A percentile compares a stretch with the other conserved stretches of the same genome.
phyloP scores from a whole-genome alignment of 2,797 vertebrate genomes.

The Melanotaenia boesemani region DNA sequence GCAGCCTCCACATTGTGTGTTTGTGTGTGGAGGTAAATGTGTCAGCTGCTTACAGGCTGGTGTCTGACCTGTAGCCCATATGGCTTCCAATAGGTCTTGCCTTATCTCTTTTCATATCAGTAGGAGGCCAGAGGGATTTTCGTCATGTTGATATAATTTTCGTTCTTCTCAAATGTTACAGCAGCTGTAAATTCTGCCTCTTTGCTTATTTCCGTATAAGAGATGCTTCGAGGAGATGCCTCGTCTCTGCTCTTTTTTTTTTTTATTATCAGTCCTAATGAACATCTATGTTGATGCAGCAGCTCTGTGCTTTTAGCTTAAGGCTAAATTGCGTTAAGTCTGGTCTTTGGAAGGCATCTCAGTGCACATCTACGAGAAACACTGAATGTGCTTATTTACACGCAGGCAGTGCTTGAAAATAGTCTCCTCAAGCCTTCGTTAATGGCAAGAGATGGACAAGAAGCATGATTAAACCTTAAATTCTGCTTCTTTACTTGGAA shows the following conservation, averaged over 20 bases:
- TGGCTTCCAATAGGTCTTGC: constrained; percentile 56
- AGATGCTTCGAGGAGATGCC: constrained; percentile 28
- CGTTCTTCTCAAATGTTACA: constrained; percentile 49
- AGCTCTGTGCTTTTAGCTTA: constrained; percentile 51
- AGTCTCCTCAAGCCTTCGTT: not conserved
- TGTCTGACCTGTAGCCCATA: constrained; percentile 59
- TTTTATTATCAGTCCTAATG: constrained; percentile 50
- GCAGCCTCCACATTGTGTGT: constrained; percentile 2
- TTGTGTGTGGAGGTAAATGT: constrained; percentile 48
- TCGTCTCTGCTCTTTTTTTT: constrained; percentile 37
- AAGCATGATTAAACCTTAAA: not conserved
- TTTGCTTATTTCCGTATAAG: constrained; percentile 37
- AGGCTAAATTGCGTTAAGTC: constrained; percentile 41
- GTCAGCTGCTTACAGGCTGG: constrained; percentile 57
- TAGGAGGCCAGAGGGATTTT: constrained; percentile 50
- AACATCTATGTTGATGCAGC: constrained; percentile 55
- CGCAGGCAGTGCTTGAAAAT: constrained; percentile 9
- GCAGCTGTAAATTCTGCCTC: constrained; percentile 33
- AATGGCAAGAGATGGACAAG: constrained; percentile 5
- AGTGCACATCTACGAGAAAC: constrained; percentile 13
- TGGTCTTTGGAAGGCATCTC: constrained; percentile 9
- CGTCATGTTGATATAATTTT: constrained; percentile 51
- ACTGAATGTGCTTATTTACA: constrained; percentile 14
- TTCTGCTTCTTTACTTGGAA: not conserved
- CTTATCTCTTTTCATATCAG: constrained; percentile 62